Evolutionary conservation across 2,888 invertebrate genomes (phyloP).

Genomic region (Plebejus melissa): DNA sequence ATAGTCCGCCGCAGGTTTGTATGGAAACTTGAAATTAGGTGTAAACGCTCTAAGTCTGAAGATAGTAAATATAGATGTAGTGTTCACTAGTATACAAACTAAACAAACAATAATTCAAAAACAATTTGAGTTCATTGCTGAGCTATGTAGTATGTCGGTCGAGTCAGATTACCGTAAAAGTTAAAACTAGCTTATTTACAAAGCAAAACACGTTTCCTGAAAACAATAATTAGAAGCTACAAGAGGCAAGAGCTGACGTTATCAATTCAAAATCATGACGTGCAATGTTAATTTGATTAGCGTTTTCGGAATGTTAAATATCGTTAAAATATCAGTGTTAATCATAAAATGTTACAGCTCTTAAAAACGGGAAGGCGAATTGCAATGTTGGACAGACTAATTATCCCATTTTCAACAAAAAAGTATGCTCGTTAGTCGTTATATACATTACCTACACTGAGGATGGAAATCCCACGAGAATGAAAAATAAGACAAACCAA

Average conservation of each 20-base stretch:
- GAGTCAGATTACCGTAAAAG: not conserved
- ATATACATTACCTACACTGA: not conserved
- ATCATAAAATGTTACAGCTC: not conserved
- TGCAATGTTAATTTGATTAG: slow-evolving; percentile 18
- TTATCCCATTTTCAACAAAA: not conserved
- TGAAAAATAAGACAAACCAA: not conserved
- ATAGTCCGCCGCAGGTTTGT: too few species aligned
- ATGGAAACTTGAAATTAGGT: too few species aligned
- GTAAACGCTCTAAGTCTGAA: too few species aligned
- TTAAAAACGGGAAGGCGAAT: not conserved
- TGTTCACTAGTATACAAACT: not conserved
- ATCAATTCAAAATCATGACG: slow-evolving; percentile 13
- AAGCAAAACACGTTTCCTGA: slow-evolving; percentile 7
- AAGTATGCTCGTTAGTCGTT: not conserved
- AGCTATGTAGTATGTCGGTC: not conserved
- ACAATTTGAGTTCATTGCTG: not conserved
- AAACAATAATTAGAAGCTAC: slow-evolving; percentile 5
- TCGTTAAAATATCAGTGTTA: not conserved
- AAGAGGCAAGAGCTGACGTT: not conserved
- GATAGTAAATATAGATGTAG: not conserved
- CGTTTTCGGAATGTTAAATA: not conserved
- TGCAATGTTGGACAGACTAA: not conserved
- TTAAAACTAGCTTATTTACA: slow-evolving; percentile 17
- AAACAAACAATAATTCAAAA: not conserved
- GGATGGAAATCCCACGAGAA: not conserved